phyloP scores from a whole-genome alignment of 92 coral and sea anemone species.

The Parazoanthus swiftii region DNA sequence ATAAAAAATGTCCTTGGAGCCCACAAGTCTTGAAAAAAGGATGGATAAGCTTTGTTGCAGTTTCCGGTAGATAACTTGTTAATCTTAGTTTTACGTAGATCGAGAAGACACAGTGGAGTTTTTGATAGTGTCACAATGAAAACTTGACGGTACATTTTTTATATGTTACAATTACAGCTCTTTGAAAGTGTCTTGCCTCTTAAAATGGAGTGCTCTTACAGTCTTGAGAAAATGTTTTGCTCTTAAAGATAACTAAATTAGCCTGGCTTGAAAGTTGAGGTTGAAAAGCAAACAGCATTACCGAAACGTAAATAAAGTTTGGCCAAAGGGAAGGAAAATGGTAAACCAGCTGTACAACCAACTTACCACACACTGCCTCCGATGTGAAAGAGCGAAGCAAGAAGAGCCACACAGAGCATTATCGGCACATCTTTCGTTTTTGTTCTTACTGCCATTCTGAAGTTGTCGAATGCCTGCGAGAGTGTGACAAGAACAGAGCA shows the following conservation, averaged over 20 bases:
- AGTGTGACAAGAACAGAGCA: conserved; percentile 39
- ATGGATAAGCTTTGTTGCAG: conserved; percentile 28
- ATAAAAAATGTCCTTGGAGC: conserved; percentile 32
- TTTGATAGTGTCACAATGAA: neutral
- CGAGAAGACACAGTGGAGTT: neutral
- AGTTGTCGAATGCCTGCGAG: conserved; percentile 59
- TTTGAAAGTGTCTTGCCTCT: neutral
- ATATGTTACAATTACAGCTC: neutral
- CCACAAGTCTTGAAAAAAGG: conserved; percentile 26
- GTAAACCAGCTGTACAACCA: conserved; percentile 29
- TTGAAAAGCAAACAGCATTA: conserved; percentile 13
- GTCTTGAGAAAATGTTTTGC: neutral
- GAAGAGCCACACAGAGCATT: conserved; percentile 52
- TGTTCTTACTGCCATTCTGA: conserved; percentile 65
- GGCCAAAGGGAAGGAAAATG: conserved; percentile 44
- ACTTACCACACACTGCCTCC: conserved; percentile 81
- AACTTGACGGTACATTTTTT: neutral
- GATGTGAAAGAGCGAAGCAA: conserved; percentile 78
- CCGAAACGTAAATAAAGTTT: neutral
- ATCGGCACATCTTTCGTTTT: conserved; percentile 67
- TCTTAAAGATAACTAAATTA: neutral
- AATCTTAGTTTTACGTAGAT: neutral
- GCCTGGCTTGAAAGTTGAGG: neutral
- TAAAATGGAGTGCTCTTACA: neutral
- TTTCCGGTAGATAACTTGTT: conserved; percentile 27